Base-by-base conservation (phyloP, 2,797 vertebrate species). In the Microtus agrestis region DNA sequence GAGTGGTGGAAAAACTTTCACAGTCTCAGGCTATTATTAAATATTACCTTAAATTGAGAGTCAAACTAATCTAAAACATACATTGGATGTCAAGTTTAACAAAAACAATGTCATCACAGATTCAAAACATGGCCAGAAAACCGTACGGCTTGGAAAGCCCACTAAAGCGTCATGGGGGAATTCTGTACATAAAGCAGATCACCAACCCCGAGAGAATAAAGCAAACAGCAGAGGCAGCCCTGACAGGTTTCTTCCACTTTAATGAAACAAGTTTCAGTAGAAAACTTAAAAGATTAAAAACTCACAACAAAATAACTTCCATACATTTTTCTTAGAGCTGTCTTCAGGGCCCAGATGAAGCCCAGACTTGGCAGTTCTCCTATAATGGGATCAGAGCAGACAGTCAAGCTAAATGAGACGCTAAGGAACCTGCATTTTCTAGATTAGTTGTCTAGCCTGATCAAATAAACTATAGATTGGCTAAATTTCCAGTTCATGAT, bases 191-290 rank as follows among this genome's bases (percentile, higher is more conserved):
- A 97, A 98, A 98, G 96, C 98, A 98, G 98, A 98, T 98, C 97
- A 95, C 96, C 95, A 76, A 93, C 93, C 98, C 96, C 96, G 92
- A 98, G 95, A 91, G 69, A 97, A 95, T 94, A 98, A 97, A 94
- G 96, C 91, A 97, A 97, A 98, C 97, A 97, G 97, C 96, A 97
- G 97, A 98, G 96, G 96, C 97, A 98, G 89, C 25, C 94, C 95
- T 97, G 98, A 98, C 96, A 98, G 96, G 59, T 97, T 97, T 97
- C 95, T 91, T 77, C 95, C 85, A 93, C 95, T 98, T 98, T 98
- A 98, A 98, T 98, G 98, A 98, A 98, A 98, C 98, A 98, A 98
- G 94, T 98, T 98, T 97, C 91, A 89, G 85, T 95, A 97, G 94
- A 97, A 98, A 98, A 98, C 91, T 95, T 91, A 76, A 94, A 98